Conservation (phyloP, 2,888 invertebrate species). For the Mythimna vitellina region DNA sequence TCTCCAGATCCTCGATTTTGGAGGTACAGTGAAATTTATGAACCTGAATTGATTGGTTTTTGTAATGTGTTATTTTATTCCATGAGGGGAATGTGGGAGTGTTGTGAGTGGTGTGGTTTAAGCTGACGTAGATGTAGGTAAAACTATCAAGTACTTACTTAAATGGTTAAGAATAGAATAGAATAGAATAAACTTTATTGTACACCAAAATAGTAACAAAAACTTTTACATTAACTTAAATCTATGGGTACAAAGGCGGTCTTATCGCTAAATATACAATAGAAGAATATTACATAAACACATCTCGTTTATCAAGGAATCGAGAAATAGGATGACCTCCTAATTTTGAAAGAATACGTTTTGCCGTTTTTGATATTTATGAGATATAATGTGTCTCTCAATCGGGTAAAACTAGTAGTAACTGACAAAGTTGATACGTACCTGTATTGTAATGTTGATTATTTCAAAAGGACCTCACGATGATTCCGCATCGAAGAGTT, state of each 20-base stretch:
- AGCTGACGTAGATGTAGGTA: too few relatives aligned
- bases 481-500: background rate
- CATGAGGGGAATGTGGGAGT: conserved; percentile 13
- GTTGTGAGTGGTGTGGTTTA: background rate
- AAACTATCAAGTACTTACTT: background rate
- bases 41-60: conserved; percentile 43
- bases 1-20: conserved; percentile 41
- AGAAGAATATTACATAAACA: background rate
- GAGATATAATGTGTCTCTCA: background rate
- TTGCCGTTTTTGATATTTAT: background rate
- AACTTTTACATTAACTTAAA: too few relatives aligned
- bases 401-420: background rate
- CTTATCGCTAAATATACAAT: background rate
- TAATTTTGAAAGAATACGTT: too few relatives aligned
- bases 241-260: too few relatives aligned
- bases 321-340: background rate
- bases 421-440: background rate
- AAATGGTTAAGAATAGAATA: background rate
- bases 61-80: conserved; percentile 21
- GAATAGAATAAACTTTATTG: too few relatives aligned
- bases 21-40: conserved; percentile 63
- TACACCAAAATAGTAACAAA: too few relatives aligned
- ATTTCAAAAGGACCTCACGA: background rate
- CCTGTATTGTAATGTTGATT: background rate
- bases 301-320: background rate